Percentiles rank a stretch among this genome's conserved stretches.
Conservation (phyloP, 2,888 invertebrate species). For the Lithophane socia region DNA sequence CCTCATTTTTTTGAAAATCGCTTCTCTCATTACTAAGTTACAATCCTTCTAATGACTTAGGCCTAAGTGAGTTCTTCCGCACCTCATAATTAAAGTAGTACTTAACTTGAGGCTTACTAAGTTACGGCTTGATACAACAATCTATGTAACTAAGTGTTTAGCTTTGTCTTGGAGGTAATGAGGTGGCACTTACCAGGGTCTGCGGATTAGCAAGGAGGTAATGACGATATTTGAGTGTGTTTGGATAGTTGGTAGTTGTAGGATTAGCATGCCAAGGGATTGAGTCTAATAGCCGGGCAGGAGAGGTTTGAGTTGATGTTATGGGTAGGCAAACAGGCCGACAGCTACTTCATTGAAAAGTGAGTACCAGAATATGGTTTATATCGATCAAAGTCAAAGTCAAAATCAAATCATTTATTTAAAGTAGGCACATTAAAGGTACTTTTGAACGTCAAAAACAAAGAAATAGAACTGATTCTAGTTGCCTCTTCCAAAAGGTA, state of each 20-base stretch:
- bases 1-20: background rate
- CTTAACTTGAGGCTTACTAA: conserved; percentile 23
- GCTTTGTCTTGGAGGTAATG: conserved; percentile 35
- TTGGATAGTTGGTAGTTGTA: background rate
- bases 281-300: too few species aligned
- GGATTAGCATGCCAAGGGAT: background rate
- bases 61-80: conserved; percentile 27
- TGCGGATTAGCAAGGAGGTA: conserved; percentile 1
- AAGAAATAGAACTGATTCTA: too few species aligned
- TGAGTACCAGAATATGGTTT: too few species aligned
- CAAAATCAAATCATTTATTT: too few species aligned
- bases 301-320: background rate
- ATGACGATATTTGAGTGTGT: conserved; percentile 8
- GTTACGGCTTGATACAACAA: conserved; percentile 9
- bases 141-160: conserved; percentile 10
- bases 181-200: conserved; percentile 32
- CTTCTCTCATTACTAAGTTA: background rate
- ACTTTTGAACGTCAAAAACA: too few species aligned
- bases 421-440: too few species aligned
- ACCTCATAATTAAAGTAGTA: conserved; percentile 15
- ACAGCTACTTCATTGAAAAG: background rate
- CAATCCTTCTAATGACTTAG: conserved; percentile 23
- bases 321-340: background rate
- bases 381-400: too few species aligned
- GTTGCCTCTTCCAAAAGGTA: too few species aligned